Base-by-base conservation (phyloP, 2,888 invertebrate genomes). In the Augochlorella aurata region DNA sequence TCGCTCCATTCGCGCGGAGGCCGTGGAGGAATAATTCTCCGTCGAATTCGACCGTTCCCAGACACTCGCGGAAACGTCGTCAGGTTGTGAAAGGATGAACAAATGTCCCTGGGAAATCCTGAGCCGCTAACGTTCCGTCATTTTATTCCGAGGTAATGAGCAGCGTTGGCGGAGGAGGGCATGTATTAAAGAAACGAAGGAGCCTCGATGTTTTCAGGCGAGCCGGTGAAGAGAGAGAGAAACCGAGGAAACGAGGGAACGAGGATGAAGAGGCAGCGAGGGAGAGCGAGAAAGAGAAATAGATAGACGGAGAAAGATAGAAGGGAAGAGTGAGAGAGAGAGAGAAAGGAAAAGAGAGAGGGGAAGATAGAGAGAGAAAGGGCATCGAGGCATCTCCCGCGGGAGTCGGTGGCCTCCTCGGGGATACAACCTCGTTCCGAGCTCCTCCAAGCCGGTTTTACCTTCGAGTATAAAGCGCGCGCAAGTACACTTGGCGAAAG, bases 401-500 rank as follows among this genome's bases (percentile, higher is more conserved):
- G 89, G 88, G 85, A 85, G 78, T 70, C 80, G 82, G 83, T 82
- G 79, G 82, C 85, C 86, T 89, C 90, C 90, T 89, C 84, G 79
- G 89, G 89, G 90, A 90, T 81, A 82, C 88, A 90, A 90, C 90
- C 90, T 89, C 90, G 90, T 90, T 90, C 83, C 83, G 82, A 81
- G 84, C 86, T 89, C 74, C 89, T 85, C 86, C 85, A 82, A 90
- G 89, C 89, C 87, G 88, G 90, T 87, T 89, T 89, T 89, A 90
- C 90, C 89, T 87, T 81, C 84, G 87, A 87, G 89, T 89, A 87
- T 89, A 89, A 89, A 90, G 91, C 88, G 88, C 82, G 86, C 87
- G 84, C 87, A 87, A 87, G 87, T 88, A 89, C 89, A 90, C 89
- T 89, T 90, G 89, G 88, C 90, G 89, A 89, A 89, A 90, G 89